phyloP scores from a whole-genome alignment of 2,797 vertebrate genomes.

The Brachyalestes nurse region DNA sequence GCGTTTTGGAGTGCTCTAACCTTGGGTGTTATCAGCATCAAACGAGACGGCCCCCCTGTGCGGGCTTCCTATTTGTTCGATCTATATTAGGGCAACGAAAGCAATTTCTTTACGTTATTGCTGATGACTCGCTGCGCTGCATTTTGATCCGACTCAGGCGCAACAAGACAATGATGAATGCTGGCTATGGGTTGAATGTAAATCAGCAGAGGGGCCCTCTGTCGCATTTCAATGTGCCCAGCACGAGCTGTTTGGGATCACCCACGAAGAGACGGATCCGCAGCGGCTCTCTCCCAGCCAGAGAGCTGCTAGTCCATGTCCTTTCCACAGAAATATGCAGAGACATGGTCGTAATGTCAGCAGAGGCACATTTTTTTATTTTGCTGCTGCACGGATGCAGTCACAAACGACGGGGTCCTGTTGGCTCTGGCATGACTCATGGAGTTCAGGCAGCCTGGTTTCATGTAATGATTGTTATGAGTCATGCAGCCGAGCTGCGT shows the following conservation, averaged over 20 bases:
- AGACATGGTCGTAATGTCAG: not conserved
- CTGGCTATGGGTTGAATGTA: constrained; percentile 54
- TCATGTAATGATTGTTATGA: constrained; percentile 36
- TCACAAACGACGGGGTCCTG: not conserved
- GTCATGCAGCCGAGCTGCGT: constrained; percentile 25
- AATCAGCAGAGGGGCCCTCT: constrained; percentile 49
- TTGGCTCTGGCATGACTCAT: not conserved
- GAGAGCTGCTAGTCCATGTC: constrained; percentile 2
- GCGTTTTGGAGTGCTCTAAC: constrained; percentile 41
- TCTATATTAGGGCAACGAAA: constrained; percentile 57
- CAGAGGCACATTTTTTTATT: not conserved
- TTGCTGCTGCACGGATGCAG: not conserved
- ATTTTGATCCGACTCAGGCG: constrained; percentile 55
- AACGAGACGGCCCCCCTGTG: constrained; percentile 49
- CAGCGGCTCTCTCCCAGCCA: constrained; percentile 20
- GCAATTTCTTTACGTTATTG: constrained; percentile 59
- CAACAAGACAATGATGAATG: constrained; percentile 62
- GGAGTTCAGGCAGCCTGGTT: constrained; percentile 9
- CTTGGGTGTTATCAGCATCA: constrained; percentile 55
- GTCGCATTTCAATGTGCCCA: constrained; percentile 49
- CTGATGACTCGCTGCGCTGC: constrained; percentile 55
- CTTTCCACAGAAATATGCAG: not conserved
- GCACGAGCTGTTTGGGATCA: constrained; percentile 43
- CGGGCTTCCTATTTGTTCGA: constrained; percentile 56
- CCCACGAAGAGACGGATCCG: constrained; percentile 29